Evolutionary conservation across 2,888 invertebrate genomes (phyloP), one percentile per base, ranked within the genome.

Genomic region (Dryobota labecula): DNA sequence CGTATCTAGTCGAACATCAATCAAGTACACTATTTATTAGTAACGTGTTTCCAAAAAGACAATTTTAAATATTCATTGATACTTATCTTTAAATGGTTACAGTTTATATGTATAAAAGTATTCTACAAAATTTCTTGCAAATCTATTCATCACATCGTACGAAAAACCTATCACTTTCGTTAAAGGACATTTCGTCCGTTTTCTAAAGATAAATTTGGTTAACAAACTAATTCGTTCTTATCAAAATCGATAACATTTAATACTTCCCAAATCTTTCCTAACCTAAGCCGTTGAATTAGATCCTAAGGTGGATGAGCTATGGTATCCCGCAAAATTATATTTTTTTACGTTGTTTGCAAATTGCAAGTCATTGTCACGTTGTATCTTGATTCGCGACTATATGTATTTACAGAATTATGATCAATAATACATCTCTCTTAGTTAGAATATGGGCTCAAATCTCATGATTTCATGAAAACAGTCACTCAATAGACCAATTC

Each of bases 21-120:
- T 62, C 41, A 61, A 18, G n/a, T 24, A 58, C 7, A 6, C 47
- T 63, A 71, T 58, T 27, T 58, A 63, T 47, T 13, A 49, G 36
- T 77, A 76, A 77, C 77, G 58, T 70, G 58, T 71, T 71, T 64
- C 53, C 76, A 64, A 71, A 75, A 76, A 71, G 60, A 54, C 53
- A 33, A 33, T 54, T 53, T 36, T 64, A 53, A 51, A 45, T 45
- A 47, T 62, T 54, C 53, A 36, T 38, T 51, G 61, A 30, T 51
- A 57, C 41, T 27, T 57, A 3, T 54, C 7, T 49, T 57, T 24
- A 30, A 47, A 60, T 43, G 43, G 24, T 43, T 56, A 36, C 20
- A 36, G 18, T 57, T 36, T 41, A 33, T 38, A 33, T 61, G 41
- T 33, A 18, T 58, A 66, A 75, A 67, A 43, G 41, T 54, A 43